These are phyloP conservation scores for Rhagoletis pomonella DNA, from an alignment of 1,140 invertebrate genomes.

Conservation along the genomic window DNA sequence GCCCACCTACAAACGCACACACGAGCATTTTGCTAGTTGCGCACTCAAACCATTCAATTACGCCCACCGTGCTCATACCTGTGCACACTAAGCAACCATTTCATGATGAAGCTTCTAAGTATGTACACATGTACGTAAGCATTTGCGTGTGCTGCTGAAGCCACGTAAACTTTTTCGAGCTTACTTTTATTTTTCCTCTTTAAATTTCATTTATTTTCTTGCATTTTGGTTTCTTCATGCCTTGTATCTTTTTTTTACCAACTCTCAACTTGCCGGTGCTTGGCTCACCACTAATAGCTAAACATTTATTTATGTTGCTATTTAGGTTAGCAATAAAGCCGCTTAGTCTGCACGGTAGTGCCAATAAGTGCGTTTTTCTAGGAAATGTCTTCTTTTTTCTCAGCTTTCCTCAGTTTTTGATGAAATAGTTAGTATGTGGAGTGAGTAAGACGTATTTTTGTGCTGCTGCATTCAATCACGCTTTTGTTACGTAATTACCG, in stretches of 20 bases:
- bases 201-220: not conserved
- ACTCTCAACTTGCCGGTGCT: not conserved
- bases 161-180: not conserved
- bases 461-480: too few relatives aligned
- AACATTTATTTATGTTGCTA: constrained; percentile 14
- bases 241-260: not conserved
- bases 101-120: not conserved
- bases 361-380: not conserved
- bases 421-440: too few relatives aligned
- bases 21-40: not conserved
- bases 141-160: not conserved
- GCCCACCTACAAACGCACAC: not conserved
- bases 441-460: too few relatives aligned
- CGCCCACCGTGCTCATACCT: not conserved
- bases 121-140: too few relatives aligned
- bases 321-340: not conserved
- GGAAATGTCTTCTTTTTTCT: not conserved
- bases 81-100: not conserved
- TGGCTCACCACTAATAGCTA: not conserved
- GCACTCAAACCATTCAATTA: not conserved
- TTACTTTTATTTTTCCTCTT: not conserved
- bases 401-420: not conserved
- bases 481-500: too few relatives aligned
- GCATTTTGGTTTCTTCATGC: not conserved
- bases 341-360: not conserved